Evolutionary conservation across 2,888 invertebrate species (phyloP).

Genomic region (Ornithoptera priamus): DNA sequence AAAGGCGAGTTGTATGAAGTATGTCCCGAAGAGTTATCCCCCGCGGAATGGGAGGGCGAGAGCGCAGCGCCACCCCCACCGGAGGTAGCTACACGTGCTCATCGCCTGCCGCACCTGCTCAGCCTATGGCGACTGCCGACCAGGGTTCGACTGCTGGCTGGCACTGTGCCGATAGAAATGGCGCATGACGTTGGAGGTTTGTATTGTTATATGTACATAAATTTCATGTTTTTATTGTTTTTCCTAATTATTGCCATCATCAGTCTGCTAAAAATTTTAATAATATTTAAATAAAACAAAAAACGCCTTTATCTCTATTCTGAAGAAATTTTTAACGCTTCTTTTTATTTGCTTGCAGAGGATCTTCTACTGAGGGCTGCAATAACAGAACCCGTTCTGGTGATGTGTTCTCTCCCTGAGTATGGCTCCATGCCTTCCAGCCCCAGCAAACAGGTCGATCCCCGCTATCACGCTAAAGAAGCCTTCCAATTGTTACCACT

Average conservation of each 20-base stretch:
- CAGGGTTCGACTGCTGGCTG: slow-evolving; percentile 80
- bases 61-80: slow-evolving; percentile 64
- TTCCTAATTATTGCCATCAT: not conserved
- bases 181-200: slow-evolving; percentile 83
- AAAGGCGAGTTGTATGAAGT: slow-evolving; percentile 87
- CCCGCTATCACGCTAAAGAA: slow-evolving; percentile 77
- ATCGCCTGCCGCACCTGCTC: slow-evolving; percentile 77
- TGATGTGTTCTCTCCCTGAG: slow-evolving; percentile 82
- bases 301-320: too few species aligned
- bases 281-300: too few species aligned
- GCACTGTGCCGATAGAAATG: slow-evolving; percentile 80
- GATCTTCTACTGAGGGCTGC: slow-evolving; percentile 82
- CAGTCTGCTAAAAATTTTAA: too few species aligned
- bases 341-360: slow-evolving; percentile 46
- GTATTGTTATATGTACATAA: slow-evolving; percentile 15
- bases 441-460: slow-evolving; percentile 76
- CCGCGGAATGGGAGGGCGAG: slow-evolving; percentile 75
- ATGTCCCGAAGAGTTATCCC: slow-evolving; percentile 76
- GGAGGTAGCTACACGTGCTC: slow-evolving; percentile 78
- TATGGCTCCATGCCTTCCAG: slow-evolving; percentile 69
- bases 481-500: slow-evolving; percentile 74
- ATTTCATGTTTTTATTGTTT: not conserved
- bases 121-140: slow-evolving; percentile 80
- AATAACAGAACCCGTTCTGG: slow-evolving; percentile 82
- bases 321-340: too few species aligned